Evolutionary conservation across 2,888 invertebrate species (phyloP).

Genomic region (Chrysotoxum bicinctum): DNA sequence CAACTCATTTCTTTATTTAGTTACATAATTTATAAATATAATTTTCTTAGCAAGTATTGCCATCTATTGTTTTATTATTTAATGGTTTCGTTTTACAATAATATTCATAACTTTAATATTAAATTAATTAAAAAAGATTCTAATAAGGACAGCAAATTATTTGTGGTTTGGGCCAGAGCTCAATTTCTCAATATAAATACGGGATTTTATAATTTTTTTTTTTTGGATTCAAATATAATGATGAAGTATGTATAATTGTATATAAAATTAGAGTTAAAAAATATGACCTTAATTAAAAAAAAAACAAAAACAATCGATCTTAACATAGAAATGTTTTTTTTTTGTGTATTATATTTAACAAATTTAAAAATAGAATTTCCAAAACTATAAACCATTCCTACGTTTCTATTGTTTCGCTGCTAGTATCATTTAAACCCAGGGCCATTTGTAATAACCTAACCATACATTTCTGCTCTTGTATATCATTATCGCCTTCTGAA

Average conservation of each 20-base stretch:
- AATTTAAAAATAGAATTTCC: not conserved
- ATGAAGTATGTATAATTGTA: not conserved
- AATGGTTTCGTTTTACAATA: not conserved
- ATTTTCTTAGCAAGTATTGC: constrained; percentile 17
- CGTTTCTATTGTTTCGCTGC: not conserved
- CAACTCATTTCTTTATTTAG: not conserved
- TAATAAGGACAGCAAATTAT: constrained; percentile 1
- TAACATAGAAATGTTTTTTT: constrained; percentile 4
- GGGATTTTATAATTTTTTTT: not conserved
- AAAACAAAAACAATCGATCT: not conserved
- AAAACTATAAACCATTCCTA: not conserved
- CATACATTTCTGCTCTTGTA: constrained; percentile 89
- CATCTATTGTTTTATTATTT: not conserved
- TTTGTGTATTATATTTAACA: not conserved
- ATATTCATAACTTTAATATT: constrained; percentile 6
- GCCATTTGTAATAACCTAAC: constrained; percentile 90
- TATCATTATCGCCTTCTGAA: constrained; percentile 82
- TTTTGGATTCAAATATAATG: not conserved
- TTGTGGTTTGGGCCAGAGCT: not conserved
- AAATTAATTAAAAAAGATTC: not conserved
- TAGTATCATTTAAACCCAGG: constrained; percentile 83
- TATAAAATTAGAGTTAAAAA: constrained; percentile 3
- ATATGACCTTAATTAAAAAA: not conserved
- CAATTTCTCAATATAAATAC: not conserved
- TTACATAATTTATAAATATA: constrained; percentile 4